These are phyloP conservation scores for Leptopilina boulardi DNA, from an alignment of 1,140 invertebrate species.

Conservation along the genomic window DNA sequence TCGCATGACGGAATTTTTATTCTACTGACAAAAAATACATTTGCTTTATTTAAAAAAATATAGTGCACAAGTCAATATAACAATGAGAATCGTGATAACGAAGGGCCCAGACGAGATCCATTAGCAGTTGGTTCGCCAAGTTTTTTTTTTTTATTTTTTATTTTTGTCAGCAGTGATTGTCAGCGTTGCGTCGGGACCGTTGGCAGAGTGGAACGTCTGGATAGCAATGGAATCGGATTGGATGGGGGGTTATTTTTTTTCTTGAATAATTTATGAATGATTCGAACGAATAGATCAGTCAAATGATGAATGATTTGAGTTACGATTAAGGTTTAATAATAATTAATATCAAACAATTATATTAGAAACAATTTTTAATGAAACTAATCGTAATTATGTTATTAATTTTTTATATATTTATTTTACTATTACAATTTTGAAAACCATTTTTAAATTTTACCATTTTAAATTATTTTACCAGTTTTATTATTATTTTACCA, in stretches of 20 bases:
- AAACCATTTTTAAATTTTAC: too few relatives aligned
- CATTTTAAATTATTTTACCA: too few relatives aligned
- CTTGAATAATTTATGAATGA: neutral
- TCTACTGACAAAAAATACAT: neutral
- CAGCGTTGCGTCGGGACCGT: constrained; percentile 74
- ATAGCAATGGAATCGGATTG: constrained; percentile 50
- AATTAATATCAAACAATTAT: neutral
- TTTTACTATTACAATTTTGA: too few relatives aligned
- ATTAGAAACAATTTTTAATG: too few relatives aligned
- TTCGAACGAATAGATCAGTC: neutral
- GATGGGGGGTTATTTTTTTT: constrained; percentile 43
- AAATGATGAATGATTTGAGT: constrained; percentile 2
- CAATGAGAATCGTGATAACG: constrained; percentile 59
- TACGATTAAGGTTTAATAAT: constrained; percentile 4
- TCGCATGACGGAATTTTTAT: neutral
- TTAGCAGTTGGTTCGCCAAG: constrained; percentile 53
- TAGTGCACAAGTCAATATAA: constrained; percentile 58
- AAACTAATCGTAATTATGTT: too few relatives aligned
- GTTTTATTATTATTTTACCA: too few relatives aligned
- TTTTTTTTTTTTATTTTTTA: constrained; percentile 46
- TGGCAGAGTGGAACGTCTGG: constrained; percentile 68
- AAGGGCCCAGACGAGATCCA: constrained; percentile 38
- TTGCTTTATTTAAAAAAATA: constrained; percentile 39
- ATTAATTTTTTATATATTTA: too few relatives aligned
- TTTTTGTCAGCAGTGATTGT: constrained; percentile 63